Evolutionary conservation across 2,888 invertebrate genomes (phyloP), one percentile per base, ranked within the genome.

Genomic region (Sclerodermus sp.): DNA sequence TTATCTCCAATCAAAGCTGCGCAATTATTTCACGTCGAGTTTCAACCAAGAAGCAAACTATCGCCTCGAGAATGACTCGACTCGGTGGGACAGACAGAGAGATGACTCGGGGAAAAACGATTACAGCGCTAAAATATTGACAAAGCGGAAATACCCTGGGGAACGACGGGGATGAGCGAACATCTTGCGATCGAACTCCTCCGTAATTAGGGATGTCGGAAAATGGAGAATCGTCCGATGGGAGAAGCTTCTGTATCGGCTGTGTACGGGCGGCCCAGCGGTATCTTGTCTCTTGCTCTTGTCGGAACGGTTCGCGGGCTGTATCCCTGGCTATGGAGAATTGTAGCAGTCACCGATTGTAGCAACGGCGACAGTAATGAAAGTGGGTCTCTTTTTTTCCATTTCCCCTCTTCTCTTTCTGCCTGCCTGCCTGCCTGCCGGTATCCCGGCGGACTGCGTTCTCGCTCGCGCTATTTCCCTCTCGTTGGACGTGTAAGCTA

Each of bases 131-230:
- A 23, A 44, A 30, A 34, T 15, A 15, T 23, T 23, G 15, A 30
- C n/a, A 34, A 38, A 51, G 50, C 45, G 45, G 51, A 47, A 56
- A 58, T 57, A 53, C 51, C 50, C 42, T 42, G 47, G 32, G 8
- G 23, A 23, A 53, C 51, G 49, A 42, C 42, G 47, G 32, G 8
- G 23, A 23, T 23, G 23, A 23, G 23, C 23, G 23, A 5, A 23
- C 23, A 23, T 23, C 23, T 23, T 23, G 3, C 8, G 4, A 8
- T 8, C 4, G 23, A 8, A 23, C 23, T 23, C n/a, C n/a, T n/a
- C 4, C 8, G 23, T 8, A 23, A 23, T 23, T 23, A 23, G 23
- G 23, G 23, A 23, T 23, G 23, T 23, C 8, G 3, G 8, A 23
- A 8, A 23, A 23, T 23, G 23, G 8, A 8, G 8, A 23, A 23